Percentiles rank a stretch among this genome's conserved stretches.
Evolutionary conservation across 2,113 vertebrate genomes (phyloP).

Genomic region (Galemys pyrenaicus): DNA sequence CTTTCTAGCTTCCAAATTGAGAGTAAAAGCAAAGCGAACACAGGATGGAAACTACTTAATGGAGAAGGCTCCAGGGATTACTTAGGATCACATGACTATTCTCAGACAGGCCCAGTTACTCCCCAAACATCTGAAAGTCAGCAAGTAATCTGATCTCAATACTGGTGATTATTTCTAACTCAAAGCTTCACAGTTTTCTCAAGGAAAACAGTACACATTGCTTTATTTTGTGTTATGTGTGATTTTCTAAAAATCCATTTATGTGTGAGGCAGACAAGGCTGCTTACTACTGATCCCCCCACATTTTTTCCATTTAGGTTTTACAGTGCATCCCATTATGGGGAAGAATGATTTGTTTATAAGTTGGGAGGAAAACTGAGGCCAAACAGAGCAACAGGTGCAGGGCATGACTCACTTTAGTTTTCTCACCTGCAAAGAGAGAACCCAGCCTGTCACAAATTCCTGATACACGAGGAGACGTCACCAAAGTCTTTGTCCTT

Average conservation of each 20-base stretch:
- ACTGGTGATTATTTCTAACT: not conserved
- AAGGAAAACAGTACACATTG: not conserved
- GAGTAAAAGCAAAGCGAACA: conserved; percentile 49
- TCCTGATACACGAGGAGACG: not conserved
- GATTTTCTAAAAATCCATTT: not conserved
- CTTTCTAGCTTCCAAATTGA: conserved; percentile 58
- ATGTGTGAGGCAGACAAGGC: not conserved
- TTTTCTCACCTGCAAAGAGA: not conserved
- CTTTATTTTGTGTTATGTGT: not conserved
- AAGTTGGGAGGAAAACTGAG: not conserved
- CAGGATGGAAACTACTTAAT: not conserved
- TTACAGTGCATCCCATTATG: not conserved
- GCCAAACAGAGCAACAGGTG: not conserved
- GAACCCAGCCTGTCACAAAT: not conserved
- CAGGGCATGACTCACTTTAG: not conserved
- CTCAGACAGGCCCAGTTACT: not conserved
- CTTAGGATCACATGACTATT: not conserved
- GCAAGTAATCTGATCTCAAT: not conserved
- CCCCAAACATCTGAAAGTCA: not conserved
- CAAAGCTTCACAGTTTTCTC: not conserved
- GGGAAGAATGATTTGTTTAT: not conserved
- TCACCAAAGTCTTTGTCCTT: not conserved
- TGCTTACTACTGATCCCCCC: not conserved
- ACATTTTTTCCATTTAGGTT: not conserved
- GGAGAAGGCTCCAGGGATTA: not conserved